Evolutionary conservation across 2,797 vertebrate species (phyloP).

Genomic region (Sciurus carolinensis): DNA sequence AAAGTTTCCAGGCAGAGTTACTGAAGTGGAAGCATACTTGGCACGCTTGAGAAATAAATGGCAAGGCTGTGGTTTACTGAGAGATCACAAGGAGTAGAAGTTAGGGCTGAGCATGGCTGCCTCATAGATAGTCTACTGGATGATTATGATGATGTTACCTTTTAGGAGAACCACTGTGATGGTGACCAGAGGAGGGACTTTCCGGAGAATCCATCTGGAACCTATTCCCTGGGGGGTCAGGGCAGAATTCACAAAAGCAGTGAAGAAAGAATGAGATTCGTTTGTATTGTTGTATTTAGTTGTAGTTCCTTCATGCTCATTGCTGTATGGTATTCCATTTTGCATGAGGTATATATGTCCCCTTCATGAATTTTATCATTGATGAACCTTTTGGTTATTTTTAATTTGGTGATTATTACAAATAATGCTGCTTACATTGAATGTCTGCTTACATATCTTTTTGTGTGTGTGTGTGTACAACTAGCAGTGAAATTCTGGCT

Average conservation of each 20-base stretch:
- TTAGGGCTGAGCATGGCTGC: neutral
- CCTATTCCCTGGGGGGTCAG: neutral
- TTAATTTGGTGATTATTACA: neutral
- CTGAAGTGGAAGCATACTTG: neutral
- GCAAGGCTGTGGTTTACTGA: no score
- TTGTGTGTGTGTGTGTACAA: neutral
- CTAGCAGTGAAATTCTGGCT: neutral
- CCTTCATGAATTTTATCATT: neutral
- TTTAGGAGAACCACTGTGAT: no score
- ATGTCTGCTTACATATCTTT: neutral
- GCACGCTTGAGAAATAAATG: no score
- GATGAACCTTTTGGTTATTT: neutral
- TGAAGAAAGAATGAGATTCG: neutral
- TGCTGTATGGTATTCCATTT: no score
- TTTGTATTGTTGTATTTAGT: neutral
- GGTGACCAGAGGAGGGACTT: neutral
- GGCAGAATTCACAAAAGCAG: neutral
- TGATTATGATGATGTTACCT: neutral
- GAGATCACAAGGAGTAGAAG: neutral
- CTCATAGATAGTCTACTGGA: fast-evolving
- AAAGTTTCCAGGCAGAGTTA: neutral
- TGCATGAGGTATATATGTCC: neutral
- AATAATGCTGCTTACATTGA: neutral
- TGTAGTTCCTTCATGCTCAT: neutral
- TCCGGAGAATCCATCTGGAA: neutral